Evolutionary conservation across 2,113 vertebrate genomes (phyloP).

Genomic region (Brachypteracias leptosomus): DNA sequence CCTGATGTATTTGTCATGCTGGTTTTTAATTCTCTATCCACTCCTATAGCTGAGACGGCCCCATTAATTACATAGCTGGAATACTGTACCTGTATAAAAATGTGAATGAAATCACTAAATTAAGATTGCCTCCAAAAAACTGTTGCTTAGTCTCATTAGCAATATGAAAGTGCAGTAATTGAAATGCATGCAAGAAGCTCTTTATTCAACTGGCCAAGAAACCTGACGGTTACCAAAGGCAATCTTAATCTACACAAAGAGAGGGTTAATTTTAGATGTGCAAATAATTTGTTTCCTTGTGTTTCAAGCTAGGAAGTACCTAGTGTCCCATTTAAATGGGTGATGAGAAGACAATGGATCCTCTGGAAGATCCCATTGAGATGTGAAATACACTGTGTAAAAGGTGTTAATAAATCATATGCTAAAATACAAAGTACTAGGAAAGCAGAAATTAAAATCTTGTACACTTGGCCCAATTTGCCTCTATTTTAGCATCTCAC

Average conservation of each 20-base stretch:
- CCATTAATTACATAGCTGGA: conserved; percentile 21
- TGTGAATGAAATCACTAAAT: not conserved
- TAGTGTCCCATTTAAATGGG: not conserved
- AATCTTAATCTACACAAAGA: conserved; percentile 30
- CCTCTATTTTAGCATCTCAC: not conserved
- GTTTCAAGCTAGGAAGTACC: not conserved
- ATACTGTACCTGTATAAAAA: conserved; percentile 30
- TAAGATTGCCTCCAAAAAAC: conserved; percentile 45
- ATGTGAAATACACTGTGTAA: not conserved
- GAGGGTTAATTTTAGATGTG: conserved; percentile 47
- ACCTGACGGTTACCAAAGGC: conserved; percentile 23
- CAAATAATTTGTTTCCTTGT: conserved; percentile 16
- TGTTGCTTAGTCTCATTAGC: conserved; percentile 35
- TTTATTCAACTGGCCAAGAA: conserved; percentile 45
- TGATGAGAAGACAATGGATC: conserved; percentile 7
- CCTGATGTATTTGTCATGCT: not conserved
- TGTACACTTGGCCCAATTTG: not conserved
- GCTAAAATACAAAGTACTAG: not conserved
- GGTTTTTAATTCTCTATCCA: conserved; percentile 42
- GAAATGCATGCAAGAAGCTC: conserved; percentile 26
- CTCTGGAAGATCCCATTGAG: not conserved
- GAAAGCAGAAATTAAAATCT: not conserved
- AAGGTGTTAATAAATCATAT: not conserved
- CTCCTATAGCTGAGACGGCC: not conserved
- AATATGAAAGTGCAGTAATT: conserved; percentile 33